phyloP scores from a whole-genome alignment of 1,140 invertebrate genomes.

The Bombus confusus region DNA sequence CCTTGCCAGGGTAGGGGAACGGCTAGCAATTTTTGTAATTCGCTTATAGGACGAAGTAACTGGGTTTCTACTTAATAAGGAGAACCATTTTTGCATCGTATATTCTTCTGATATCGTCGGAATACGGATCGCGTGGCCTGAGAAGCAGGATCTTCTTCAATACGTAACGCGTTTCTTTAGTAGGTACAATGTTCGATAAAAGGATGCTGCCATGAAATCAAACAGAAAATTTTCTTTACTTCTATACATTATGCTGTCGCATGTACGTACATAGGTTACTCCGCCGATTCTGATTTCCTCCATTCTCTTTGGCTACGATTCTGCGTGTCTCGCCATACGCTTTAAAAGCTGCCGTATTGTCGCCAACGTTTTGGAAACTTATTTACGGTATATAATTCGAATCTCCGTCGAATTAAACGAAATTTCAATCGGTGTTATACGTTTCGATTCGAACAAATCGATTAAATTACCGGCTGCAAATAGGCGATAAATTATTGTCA shows the following conservation, averaged over 20 bases:
- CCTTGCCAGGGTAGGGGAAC: too few relatives aligned
- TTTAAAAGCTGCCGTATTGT: not conserved
- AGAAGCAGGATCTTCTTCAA: conserved; percentile 26
- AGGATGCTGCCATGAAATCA: conserved; percentile 26
- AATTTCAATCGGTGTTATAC: not conserved
- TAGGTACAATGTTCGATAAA: conserved; percentile 41
- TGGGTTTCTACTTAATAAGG: conserved; percentile 7
- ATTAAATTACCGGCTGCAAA: not conserved
- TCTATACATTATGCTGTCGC: conserved; percentile 21
- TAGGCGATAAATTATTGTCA: not conserved
- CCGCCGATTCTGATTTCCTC: conserved; percentile 5
- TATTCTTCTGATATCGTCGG: conserved; percentile 30
- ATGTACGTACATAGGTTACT: conserved; percentile 24
- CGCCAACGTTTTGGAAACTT: not conserved
- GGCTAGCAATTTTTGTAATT: conserved; percentile 2
- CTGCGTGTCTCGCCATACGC: too few relatives aligned
- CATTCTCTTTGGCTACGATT: conserved; percentile 13
- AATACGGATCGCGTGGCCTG: conserved; percentile 37
- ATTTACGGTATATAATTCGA: not conserved
- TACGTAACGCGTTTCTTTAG: conserved; percentile 22
- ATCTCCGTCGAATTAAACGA: not conserved
- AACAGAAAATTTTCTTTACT: conserved; percentile 32
- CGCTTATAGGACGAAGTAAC: not conserved
- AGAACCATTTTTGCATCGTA: conserved; percentile 22
- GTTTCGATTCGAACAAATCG: not conserved